Percentiles rank a stretch among this genome's conserved stretches.
phyloP scores from a whole-genome alignment of 37 sponge, comb jelly and placozoan genomes.

The Spongia lamella region DNA sequence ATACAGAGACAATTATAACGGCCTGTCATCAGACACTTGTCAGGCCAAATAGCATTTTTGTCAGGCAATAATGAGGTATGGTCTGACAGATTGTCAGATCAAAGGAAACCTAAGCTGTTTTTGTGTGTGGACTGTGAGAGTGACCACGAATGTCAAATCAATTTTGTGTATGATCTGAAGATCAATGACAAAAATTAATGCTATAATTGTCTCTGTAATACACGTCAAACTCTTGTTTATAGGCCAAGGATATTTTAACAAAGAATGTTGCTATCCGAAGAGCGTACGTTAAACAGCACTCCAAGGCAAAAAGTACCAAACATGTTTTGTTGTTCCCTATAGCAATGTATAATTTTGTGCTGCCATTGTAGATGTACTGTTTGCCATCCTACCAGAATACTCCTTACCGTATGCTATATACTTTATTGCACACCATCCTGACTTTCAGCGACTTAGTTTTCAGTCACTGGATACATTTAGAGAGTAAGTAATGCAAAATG shows the following conservation, averaged over 20 bases:
- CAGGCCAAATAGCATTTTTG: too few relatives aligned
- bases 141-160: too few relatives aligned
- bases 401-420: conserved; percentile 69
- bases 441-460: conserved; percentile 54
- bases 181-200: too few relatives aligned
- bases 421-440: conserved; percentile 82
- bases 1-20: too few relatives aligned
- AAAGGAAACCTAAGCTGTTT: too few relatives aligned
- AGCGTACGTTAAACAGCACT: conserved; percentile 29
- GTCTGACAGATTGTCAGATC: too few relatives aligned
- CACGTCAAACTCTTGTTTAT: not conserved
- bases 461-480: conserved; percentile 58
- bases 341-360: conserved; percentile 25
- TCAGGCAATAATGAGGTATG: too few relatives aligned
- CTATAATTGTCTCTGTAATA: not conserved
- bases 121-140: too few relatives aligned
- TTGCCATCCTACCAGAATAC: conserved; percentile 79
- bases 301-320: conserved; percentile 40
- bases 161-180: too few relatives aligned
- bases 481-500: conserved; percentile 49
- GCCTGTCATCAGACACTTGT: too few relatives aligned
- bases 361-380: conserved; percentile 39
- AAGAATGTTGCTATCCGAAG: conserved; percentile 56
- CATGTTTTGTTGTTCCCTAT: conserved; percentile 14
- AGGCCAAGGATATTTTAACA: too few relatives aligned